Base-by-base conservation (phyloP, 2,113 vertebrate genomes). In the Neotoma lepida region DNA sequence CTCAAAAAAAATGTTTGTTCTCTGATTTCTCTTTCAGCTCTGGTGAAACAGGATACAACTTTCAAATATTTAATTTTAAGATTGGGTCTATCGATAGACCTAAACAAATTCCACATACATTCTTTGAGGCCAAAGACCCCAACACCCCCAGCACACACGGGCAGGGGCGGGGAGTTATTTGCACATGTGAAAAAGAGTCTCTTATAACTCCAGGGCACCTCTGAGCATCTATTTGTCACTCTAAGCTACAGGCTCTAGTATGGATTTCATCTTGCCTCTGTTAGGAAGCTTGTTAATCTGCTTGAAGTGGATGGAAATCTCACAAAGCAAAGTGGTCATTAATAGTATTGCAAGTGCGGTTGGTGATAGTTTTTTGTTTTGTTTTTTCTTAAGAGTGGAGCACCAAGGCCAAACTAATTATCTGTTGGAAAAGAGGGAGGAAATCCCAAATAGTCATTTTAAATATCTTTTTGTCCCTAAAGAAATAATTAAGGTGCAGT, bases 301-400 rank as follows among this genome's bases (percentile, higher is more conserved):
- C 88, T 86, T 96, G 26, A 94, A 95, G 71, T 90, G 61, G 88
- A 96, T 90, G 66, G 88, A 96, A 95, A 96, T 93, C 96, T 96
- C 61, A 94, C 80, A 96, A 94, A 96, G 56, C 22, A 61, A 95
- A 96, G 71, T 87, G 41, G 63, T 76, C 73, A 33, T 95, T 87
- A 87, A 71, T 39, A 91, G 13, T 46, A 93, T 94, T 74, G 64
- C 68, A 74, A 94, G 68, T 61, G 54, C 89, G 76, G 92, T 82
- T 96, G 66, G 85, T 94, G 93, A 95, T 86, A 73, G 74, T 30
- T 33, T 88, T 87, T 66, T 71, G 44, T 78, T 88, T 78, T 4
- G 78, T 95, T 96, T 90, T 54, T 90, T 97, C 63, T 84, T 82
- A 90, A 85, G 71, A 90, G 95, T 73, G 46, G 63, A 14, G 70